Conservation (phyloP, 2,113 vertebrate genomes). For the Oncorhynchus nerka region DNA sequence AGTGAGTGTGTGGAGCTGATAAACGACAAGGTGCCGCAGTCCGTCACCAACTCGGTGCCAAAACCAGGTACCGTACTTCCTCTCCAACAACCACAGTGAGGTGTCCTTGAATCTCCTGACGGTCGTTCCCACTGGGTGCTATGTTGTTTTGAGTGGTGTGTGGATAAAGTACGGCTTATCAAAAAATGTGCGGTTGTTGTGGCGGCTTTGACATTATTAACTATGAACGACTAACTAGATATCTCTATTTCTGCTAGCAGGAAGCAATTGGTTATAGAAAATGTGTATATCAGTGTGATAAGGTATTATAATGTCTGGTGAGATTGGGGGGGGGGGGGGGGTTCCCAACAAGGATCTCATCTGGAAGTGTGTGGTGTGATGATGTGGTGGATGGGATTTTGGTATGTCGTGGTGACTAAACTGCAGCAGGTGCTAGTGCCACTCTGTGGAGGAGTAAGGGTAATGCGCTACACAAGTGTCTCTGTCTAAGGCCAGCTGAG, state of each 20-base stretch:
- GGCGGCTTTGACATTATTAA: too few relatives aligned
- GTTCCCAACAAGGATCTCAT: too few relatives aligned
- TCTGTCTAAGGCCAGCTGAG: neutral
- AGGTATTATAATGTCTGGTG: neutral
- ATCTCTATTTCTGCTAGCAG: neutral
- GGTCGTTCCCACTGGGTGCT: neutral
- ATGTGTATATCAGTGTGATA: too few relatives aligned
- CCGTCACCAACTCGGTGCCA: slow-evolving; percentile 86
- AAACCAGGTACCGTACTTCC: neutral
- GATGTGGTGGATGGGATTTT: neutral
- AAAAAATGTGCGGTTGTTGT: too few relatives aligned
- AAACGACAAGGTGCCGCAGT: slow-evolving; percentile 97
- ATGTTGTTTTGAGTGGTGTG: neutral
- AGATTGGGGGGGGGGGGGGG: neutral
- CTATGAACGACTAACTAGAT: too few relatives aligned
- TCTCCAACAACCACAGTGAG: neutral
- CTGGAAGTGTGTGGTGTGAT: neutral
- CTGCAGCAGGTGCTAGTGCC: slow-evolving; percentile 9
- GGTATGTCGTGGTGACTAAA: neutral
- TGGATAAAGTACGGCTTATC: neutral
- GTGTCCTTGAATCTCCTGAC: neutral
- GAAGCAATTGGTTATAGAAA: neutral
- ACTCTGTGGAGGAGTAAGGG: slow-evolving; percentile 1
- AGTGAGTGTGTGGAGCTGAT: slow-evolving; percentile 97
- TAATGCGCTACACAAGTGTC: neutral